Conservation (phyloP, 2,888 invertebrate genomes). For the Colletes collaris region DNA sequence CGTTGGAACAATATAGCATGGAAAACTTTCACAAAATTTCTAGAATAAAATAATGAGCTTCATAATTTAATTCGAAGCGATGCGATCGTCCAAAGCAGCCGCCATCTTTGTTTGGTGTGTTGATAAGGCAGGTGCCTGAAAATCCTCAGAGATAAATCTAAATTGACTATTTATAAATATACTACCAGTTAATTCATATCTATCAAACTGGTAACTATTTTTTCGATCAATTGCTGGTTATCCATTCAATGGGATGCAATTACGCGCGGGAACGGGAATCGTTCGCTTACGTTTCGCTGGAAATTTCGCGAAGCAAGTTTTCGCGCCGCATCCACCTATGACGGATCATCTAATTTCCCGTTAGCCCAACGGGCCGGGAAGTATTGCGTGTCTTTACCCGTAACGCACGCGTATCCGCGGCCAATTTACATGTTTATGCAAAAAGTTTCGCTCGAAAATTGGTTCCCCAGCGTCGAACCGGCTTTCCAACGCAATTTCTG, state of each 20-base stretch:
- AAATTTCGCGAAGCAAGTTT: slow-evolving; percentile 18
- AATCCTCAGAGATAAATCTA: too few relatives aligned
- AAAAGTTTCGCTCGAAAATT: slow-evolving; percentile 61
- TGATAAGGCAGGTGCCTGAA: too few relatives aligned
- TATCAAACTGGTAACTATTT: slow-evolving; percentile 15
- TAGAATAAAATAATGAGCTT: too few relatives aligned
- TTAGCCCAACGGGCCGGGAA: slow-evolving; percentile 23
- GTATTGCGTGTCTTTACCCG: slow-evolving; percentile 37
- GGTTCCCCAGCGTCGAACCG: slow-evolving; percentile 5
- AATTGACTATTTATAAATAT: not conserved
- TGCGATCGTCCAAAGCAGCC: too few relatives aligned
- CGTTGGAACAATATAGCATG: too few relatives aligned
- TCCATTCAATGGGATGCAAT: not conserved
- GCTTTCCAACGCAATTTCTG: slow-evolving; percentile 38
- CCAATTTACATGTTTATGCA: slow-evolving; percentile 58
- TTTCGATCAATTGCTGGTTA: not conserved
- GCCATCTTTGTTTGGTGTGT: too few relatives aligned
- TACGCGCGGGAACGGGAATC: slow-evolving; percentile 5
- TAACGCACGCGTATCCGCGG: slow-evolving; percentile 47
- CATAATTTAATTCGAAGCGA: too few relatives aligned
- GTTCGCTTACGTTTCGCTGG: slow-evolving; percentile 2
- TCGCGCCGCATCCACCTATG: slow-evolving; percentile 36
- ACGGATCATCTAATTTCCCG: slow-evolving; percentile 58
- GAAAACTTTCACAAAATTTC: too few relatives aligned
- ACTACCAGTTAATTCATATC: not conserved